Percentiles rank a stretch among this genome's conserved stretches.
Conservation (phyloP, 2,113 vertebrate genomes). For the Syngnathus scovelli region DNA sequence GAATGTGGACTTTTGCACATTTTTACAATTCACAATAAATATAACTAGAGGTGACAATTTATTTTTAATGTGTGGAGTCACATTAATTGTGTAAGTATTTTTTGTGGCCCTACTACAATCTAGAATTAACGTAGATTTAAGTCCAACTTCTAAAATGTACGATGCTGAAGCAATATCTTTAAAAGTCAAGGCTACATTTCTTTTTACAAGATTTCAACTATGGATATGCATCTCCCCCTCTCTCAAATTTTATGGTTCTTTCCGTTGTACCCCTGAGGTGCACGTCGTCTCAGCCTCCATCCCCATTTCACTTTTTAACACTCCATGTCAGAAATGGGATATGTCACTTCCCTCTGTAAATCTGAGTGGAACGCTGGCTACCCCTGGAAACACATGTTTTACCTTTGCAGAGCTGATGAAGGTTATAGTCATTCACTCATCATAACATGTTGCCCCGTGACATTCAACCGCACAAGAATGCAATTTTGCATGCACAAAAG, state of each 20-base stretch:
- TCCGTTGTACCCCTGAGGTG: constrained; percentile 45
- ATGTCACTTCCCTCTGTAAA: constrained; percentile 61
- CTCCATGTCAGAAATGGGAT: constrained; percentile 60
- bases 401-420: constrained; percentile 58
- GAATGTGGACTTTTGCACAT: constrained; percentile 21
- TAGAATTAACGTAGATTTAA: not conserved
- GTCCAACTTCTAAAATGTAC: constrained; percentile 9
- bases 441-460: constrained; percentile 40
- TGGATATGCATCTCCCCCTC: constrained; percentile 37
- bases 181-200: constrained; percentile 30
- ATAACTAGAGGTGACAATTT: constrained; percentile 5
- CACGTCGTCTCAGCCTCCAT: constrained; percentile 55
- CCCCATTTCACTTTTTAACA: constrained; percentile 60
- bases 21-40: constrained; percentile 23
- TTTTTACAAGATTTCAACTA: constrained; percentile 44
- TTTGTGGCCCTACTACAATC: no score
- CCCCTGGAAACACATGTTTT: constrained; percentile 67
- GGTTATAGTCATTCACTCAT: constrained; percentile 60
- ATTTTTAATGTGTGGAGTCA: constrained; percentile 3
- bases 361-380: constrained; percentile 50
- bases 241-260: constrained; percentile 46
- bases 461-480: constrained; percentile 37
- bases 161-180: constrained; percentile 27
- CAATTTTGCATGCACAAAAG: constrained; percentile 30
- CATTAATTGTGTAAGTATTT: not conserved